Conservation (phyloP, 2,797 vertebrate species). For the Rhinatrema bivittatum region DNA sequence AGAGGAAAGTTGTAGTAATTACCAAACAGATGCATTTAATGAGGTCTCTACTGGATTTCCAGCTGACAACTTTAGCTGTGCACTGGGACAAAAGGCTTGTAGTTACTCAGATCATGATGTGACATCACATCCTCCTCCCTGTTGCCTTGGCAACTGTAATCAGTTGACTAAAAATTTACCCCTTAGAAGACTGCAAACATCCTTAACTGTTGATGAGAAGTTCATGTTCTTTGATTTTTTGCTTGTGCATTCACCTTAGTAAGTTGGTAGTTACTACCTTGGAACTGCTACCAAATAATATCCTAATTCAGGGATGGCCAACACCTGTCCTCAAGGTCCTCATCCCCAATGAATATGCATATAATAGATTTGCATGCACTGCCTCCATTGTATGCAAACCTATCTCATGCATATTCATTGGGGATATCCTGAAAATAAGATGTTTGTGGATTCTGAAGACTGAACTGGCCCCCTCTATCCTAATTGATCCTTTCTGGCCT, state of each 20-base stretch:
- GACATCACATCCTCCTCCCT: slow-evolving; percentile 49
- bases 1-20: slow-evolving; percentile 45
- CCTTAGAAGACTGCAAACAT: slow-evolving; percentile 21
- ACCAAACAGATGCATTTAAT: slow-evolving; percentile 47
- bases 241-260: too few relatives aligned
- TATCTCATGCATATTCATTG: too few relatives aligned
- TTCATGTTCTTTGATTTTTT: background rate
- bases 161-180: slow-evolving; percentile 33
- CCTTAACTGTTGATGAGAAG: slow-evolving; percentile 23
- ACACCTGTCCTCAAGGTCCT: too few relatives aligned
- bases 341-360: too few relatives aligned
- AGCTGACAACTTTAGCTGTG: slow-evolving; percentile 17
- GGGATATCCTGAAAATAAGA: too few relatives aligned
- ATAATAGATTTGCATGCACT: too few relatives aligned
- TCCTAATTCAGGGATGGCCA: background rate
- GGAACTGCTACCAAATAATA: too few relatives aligned
- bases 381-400: too few relatives aligned
- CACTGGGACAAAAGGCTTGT: slow-evolving; percentile 20
- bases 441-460: too few relatives aligned
- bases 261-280: too few relatives aligned
- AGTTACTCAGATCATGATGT: slow-evolving; percentile 40
- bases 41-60: slow-evolving; percentile 50
- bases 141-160: slow-evolving; percentile 68
- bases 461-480: too few relatives aligned
- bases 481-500: too few relatives aligned